These are phyloP conservation scores for Patiria miniata DNA, from an alignment of 35 echinoderm and acorn worm species.

Conservation along the genomic window DNA sequence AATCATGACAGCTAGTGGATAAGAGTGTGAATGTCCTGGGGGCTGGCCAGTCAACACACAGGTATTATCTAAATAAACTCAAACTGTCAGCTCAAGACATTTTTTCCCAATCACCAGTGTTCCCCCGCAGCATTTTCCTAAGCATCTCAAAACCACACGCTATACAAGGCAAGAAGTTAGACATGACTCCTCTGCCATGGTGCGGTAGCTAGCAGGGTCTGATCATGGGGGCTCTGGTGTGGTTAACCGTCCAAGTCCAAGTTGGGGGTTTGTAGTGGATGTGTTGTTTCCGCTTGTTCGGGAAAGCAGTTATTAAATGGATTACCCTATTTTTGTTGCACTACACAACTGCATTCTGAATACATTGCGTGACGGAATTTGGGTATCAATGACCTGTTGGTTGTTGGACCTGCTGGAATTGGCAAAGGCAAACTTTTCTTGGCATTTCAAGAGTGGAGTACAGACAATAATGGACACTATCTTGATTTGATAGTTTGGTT, in stretches of 20 bases:
- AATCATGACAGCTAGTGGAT: slow-evolving; percentile 17
- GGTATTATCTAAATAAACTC: slow-evolving; percentile 26
- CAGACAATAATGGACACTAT: no score
- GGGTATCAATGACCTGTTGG: background rate
- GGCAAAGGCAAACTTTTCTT: no score
- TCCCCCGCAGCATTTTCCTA: no score
- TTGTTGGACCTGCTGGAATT: background rate
- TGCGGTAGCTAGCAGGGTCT: no score
- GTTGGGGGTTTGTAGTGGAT: background rate
- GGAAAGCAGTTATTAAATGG: slow-evolving; percentile 18
- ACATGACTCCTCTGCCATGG: no score
- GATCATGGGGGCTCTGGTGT: no score
- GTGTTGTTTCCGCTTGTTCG: background rate
- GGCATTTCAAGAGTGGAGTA: no score
- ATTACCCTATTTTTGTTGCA: slow-evolving; percentile 17
- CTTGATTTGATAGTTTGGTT: no score
- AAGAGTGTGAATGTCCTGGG: slow-evolving; percentile 21
- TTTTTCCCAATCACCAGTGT: background rate
- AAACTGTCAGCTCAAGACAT: background rate
- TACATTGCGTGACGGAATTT: background rate
- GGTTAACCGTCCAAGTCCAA: no score
- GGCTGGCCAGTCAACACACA: background rate
- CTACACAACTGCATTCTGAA: background rate
- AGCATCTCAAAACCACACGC: background rate
- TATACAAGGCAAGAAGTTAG: background rate